phyloP scores from a whole-genome alignment of 2,888 invertebrate genomes.

The Hyalella azteca region DNA sequence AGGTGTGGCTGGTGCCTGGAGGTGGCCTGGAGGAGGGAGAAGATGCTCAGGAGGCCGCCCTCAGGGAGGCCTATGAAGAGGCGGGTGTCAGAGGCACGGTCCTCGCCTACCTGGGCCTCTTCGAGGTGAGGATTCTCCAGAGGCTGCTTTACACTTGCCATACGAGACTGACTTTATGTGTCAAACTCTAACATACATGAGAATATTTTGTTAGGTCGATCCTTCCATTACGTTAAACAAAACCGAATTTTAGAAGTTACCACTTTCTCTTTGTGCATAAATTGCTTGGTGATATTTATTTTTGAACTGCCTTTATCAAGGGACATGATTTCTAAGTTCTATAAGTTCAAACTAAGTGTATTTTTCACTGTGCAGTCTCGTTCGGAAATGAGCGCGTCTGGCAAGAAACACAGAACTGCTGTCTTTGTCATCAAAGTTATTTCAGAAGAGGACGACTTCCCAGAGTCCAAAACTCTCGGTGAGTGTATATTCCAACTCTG shows the following conservation, averaged over 20 bases:
- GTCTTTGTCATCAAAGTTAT: conserved; percentile 93
- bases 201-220: no score
- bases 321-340: no score
- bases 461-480: conserved; percentile 68
- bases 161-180: no score
- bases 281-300: no score
- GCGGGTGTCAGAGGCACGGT: conserved; percentile 92
- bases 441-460: conserved; percentile 92
- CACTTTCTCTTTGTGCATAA: no score
- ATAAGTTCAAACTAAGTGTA: background rate
- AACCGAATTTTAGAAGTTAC: no score
- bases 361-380: background rate
- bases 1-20: conserved; percentile 96
- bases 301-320: no score
- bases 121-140: conserved; percentile 82
- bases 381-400: conserved; percentile 17
- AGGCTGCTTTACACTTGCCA: no score
- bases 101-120: conserved; percentile 87
- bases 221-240: no score
- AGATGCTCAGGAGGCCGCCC: conserved; percentile 87
- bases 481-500: no score
- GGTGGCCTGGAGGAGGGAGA: conserved; percentile 93
- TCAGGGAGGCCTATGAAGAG: conserved; percentile 92
- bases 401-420: conserved; percentile 88
- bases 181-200: no score